Conservation (phyloP, 1,140 invertebrate species). For the Megalonaias nervosa region DNA sequence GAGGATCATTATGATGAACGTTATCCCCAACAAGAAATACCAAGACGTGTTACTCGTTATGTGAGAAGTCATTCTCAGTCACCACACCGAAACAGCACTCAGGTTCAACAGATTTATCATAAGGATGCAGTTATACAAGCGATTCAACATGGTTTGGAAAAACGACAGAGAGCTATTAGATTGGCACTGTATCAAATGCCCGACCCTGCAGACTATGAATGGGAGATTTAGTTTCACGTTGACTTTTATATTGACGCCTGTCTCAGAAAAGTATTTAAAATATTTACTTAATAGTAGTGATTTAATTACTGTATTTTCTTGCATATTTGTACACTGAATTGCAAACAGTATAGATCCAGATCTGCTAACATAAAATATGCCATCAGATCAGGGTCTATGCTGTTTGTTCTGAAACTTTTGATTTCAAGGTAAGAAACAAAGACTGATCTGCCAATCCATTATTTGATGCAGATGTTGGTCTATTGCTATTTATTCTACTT, state of each 20-base stretch:
- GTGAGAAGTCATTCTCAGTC: constrained; percentile 22
- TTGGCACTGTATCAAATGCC: constrained; percentile 33
- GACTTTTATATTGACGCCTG: background rate
- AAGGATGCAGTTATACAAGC: constrained; percentile 34
- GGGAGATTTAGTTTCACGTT: constrained; percentile 25
- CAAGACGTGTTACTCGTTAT: constrained; percentile 2
- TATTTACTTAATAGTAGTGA: too few species aligned
- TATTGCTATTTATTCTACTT: too few species aligned
- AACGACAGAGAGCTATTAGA: constrained; percentile 26
- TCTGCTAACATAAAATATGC: too few species aligned
- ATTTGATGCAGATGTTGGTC: too few species aligned
- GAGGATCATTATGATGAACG: background rate
- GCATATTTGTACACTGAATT: too few species aligned
- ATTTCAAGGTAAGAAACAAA: too few species aligned
- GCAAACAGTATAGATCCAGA: too few species aligned
- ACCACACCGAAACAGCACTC: constrained; percentile 20
- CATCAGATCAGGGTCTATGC: too few species aligned
- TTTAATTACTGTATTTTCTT: too few species aligned
- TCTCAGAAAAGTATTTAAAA: too few species aligned
- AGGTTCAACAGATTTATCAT: constrained; percentile 21
- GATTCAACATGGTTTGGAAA: constrained; percentile 33
- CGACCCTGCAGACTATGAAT: constrained; percentile 35
- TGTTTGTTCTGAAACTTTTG: too few species aligned
- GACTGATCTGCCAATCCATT: too few species aligned
- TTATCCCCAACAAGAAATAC: background rate